Evolutionary conservation across 2,888 invertebrate genomes (phyloP), one percentile per base, ranked within the genome.

Genomic region (Minunthozetes semirufus): DNA sequence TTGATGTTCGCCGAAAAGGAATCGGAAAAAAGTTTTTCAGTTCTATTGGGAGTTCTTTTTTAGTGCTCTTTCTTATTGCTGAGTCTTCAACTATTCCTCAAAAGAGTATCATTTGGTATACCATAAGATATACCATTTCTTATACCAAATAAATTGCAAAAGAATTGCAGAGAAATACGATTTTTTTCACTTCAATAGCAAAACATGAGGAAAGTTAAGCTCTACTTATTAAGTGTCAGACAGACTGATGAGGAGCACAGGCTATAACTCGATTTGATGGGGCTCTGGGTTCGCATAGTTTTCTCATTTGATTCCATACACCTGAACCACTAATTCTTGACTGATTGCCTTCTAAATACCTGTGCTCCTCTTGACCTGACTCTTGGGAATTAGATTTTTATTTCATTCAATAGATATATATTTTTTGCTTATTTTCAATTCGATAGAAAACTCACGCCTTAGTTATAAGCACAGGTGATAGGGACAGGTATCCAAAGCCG

Each of bases 1-100:
- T 61, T 61, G 61, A 61, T 61, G 61, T 61, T 61, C 15, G 61
- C 61, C 61, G 61, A 61, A 61, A 29, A 19, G 17, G 15, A 8
- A 25, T 19, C 17, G 19, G 33, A 33, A 19, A 50, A 50, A 50
- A 50, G 50, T 50, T n/a, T n/a, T n/a, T n/a, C 50, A n/a, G 53
- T 29, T 61, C 61, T 61, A 61, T 61, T 19, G 61, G 61, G 61
- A 61, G 61, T 61, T 27, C 17, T 61, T 61, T 61, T 27, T 17
- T 53, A 42, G 42, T 42, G 9, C 19, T 19, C 9, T n/a, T 50
- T 19, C 33, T 33, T 50, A 48, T n/a, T 2, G n/a, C 50, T 50
- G n/a, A 50, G 5, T 19, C 50, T 9, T 19, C n/a, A 3, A 17
- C n/a, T n/a, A n/a, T n/a, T n/a, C n/a, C n/a, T n/a, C n/a, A 61